A percentile compares a stretch with the other conserved stretches of the same genome.
Evolutionary conservation across 2,888 invertebrate species (phyloP).

Genomic region (Dendrolimus pini): DNA sequence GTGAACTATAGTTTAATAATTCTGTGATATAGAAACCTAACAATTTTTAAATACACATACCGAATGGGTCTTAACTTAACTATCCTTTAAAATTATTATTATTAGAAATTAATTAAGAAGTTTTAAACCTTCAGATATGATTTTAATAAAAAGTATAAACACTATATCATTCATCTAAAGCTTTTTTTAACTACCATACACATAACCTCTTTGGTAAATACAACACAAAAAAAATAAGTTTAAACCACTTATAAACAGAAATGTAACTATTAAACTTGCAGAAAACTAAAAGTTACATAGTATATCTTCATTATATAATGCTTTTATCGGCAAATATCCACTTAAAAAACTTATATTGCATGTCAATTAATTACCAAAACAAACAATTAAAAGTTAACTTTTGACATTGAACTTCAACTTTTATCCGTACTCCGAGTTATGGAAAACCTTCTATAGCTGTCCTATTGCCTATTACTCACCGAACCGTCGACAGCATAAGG

Average conservation of each 20-base stretch:
- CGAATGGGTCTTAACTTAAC: too few species aligned
- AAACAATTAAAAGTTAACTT: background rate
- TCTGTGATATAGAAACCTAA: too few species aligned
- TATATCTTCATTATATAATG: slow-evolving; percentile 2
- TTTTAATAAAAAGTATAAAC: too few species aligned
- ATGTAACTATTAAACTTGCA: background rate
- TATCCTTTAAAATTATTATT: too few species aligned
- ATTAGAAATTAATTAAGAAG: too few species aligned
- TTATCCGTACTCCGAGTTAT: slow-evolving; percentile 19
- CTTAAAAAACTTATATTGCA: background rate
- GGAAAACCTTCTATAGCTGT: slow-evolving; percentile 48
- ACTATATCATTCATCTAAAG: too few species aligned
- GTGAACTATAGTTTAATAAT: too few species aligned
- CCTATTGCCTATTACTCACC: slow-evolving; percentile 71
- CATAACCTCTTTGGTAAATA: background rate
- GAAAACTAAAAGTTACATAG: background rate
- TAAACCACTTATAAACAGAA: background rate
- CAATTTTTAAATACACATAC: too few species aligned
- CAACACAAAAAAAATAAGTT: background rate
- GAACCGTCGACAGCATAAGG: slow-evolving; percentile 49
- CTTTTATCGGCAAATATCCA: background rate
- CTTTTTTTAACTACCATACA: background rate
- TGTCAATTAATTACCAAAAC: slow-evolving; percentile 11
- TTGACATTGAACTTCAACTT: background rate
- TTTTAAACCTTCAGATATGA: too few species aligned